phyloP scores from a whole-genome alignment of 2,113 vertebrate genomes.

The Alces alces region DNA sequence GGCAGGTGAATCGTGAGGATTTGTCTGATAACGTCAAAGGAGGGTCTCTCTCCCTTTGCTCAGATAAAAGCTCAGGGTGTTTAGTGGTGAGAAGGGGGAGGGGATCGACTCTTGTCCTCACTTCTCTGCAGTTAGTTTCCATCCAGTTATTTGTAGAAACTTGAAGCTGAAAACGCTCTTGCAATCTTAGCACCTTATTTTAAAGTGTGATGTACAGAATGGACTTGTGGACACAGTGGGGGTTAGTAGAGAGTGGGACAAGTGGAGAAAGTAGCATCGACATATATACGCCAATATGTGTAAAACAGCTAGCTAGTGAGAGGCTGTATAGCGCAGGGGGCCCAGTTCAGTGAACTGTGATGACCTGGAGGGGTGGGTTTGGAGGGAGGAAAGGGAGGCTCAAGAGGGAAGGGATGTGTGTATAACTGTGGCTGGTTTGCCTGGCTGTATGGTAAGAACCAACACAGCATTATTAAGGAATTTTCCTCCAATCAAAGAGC shows the following conservation, averaged over 20 bases:
- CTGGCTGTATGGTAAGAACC: neutral
- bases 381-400: neutral
- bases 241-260: neutral
- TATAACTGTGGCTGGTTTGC: neutral
- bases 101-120: neutral
- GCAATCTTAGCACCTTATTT: neutral
- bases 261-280: neutral
- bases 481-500: neutral
- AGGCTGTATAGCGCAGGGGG: neutral
- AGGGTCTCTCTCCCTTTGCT: neutral
- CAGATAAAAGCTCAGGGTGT: neutral
- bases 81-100: neutral
- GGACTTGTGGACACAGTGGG: neutral
- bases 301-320: neutral
- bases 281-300: neutral
- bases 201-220: neutral
- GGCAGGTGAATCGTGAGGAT: neutral
- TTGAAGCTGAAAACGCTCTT: neutral
- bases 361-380: neutral
- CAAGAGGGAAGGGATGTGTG: neutral
- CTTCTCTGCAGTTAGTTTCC: neutral
- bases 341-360: neutral
- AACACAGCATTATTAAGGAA: neutral
- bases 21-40: neutral
- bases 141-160: neutral